These are phyloP conservation scores for Nipponia nippon DNA, from an alignment of 2,113 vertebrate species.

Conservation along the genomic window DNA sequence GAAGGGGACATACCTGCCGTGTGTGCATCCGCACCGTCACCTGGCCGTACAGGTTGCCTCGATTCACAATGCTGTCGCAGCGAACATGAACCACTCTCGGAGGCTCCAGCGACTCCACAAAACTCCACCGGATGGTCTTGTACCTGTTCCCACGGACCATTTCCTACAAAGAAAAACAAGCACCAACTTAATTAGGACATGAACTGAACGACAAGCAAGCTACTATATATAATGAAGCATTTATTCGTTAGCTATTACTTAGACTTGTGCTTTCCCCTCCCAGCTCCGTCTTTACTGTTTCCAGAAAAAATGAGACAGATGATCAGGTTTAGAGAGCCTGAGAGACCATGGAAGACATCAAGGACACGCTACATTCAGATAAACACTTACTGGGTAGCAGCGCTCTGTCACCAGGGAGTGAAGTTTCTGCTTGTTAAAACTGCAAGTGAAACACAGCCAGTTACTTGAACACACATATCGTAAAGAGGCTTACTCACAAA, in stretches of 20 bases:
- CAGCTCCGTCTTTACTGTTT: neutral
- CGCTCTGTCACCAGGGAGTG: constrained; percentile 90
- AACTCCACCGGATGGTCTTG: constrained; percentile 88
- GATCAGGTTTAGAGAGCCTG: neutral
- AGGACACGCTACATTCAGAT: neutral
- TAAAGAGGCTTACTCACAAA: neutral
- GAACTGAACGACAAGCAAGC: fast-evolving
- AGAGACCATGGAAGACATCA: neutral
- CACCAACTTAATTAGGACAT: fast-evolving
- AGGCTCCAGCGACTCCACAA: constrained; percentile 86
- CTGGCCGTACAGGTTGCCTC: constrained; percentile 87
- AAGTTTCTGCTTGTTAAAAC: constrained; percentile 86
- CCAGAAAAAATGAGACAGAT: neutral
- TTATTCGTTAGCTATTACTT: fast-evolving
- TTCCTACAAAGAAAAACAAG: constrained; percentile 68
- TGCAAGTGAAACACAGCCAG: constrained; percentile 31
- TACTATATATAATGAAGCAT: fast-evolving
- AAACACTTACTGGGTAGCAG: constrained; percentile 88
- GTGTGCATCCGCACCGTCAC: constrained; percentile 91
- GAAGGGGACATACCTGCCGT: constrained; percentile 78
- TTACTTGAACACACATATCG: fast-evolving
- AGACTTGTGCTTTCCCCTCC: neutral
- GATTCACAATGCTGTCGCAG: constrained; percentile 78
- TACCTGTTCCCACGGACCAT: constrained; percentile 90
- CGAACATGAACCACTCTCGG: constrained; percentile 86